These are phyloP conservation scores for Drosophila ercepeae DNA, from an alignment of 1,140 invertebrate species.

Conservation along the genomic window DNA sequence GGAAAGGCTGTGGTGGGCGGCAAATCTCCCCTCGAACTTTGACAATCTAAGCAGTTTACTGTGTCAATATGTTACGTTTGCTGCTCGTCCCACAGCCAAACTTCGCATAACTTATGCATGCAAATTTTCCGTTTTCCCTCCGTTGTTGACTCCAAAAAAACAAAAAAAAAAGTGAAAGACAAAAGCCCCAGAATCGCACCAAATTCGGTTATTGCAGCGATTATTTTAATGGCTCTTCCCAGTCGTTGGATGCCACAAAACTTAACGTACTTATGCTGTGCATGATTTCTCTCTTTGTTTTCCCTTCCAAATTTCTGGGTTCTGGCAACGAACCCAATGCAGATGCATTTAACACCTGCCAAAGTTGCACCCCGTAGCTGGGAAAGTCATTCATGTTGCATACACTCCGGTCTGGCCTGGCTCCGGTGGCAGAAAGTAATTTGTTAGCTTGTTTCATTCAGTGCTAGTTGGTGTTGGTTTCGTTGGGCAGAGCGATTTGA, in stretches of 20 bases:
- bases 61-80: constrained; percentile 76
- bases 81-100: constrained; percentile 55
- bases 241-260: constrained; percentile 47
- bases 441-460: constrained; percentile 40
- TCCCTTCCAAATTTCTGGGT: background rate
- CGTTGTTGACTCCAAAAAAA: constrained; percentile 62
- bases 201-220: constrained; percentile 80
- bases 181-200: constrained; percentile 62
- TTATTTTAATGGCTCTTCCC: constrained; percentile 78
- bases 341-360: constrained; percentile 58
- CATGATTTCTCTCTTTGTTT: constrained; percentile 30
- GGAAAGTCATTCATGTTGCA: constrained; percentile 25
- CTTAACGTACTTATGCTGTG: constrained; percentile 37
- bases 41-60: constrained; percentile 81
- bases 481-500: constrained; percentile 39
- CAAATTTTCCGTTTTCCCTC: constrained; percentile 54
- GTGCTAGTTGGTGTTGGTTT: constrained; percentile 36
- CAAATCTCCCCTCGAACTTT: constrained; percentile 66
- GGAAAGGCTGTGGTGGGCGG: background rate
- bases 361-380: constrained; percentile 21
- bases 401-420: constrained; percentile 8
- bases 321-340: constrained; percentile 24
- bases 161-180: constrained; percentile 73
- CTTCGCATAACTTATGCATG: constrained; percentile 77
- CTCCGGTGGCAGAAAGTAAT: constrained; percentile 19